Base-by-base conservation (phyloP, 2,888 invertebrate species). In the Nowickia ferox region DNA sequence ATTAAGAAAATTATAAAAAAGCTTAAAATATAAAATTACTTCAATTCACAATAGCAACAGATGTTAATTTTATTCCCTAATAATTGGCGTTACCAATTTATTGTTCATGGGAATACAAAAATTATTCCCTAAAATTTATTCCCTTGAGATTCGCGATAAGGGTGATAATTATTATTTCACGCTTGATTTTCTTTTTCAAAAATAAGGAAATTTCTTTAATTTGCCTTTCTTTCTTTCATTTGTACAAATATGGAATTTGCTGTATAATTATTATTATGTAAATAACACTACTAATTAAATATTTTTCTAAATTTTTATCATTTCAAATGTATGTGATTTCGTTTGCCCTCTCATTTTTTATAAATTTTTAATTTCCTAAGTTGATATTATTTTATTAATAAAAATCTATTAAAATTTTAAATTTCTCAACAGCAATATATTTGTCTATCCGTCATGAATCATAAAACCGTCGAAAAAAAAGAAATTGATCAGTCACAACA, bases 261-360 rank as follows among this genome's bases (percentile, higher is more conserved):
- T 65, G 30, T 30, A 30, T 30, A 30, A 30, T 30, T 2, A 40
- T 11, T n/a, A 63, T 51, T 13, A 63, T 63, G 75, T 17, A 5
- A 55, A 53, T 46, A 76, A 55, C 46, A 55, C 65, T 65, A 65
- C 65, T 46, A 76, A 66, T 75, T 75, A 63, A 75, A 63, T 30
- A 30, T 6, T 30, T 30, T 30, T 30, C n/a, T 6, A 5, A 0
- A 30, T 30, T 30, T 30, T 30, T 2, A 51, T 11, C n/a, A 40
- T 42, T 46, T 72, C 55, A 53, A 38, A 65, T 53, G 8, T 71
- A 30, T 48, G 19, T 30, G 30, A 5, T 30, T 30, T 61, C 8
- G 40, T 19, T 57, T 57, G 71, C 55, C 44, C 48, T 61, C 61
- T 40, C 40, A 51, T n/a, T n/a, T n/a, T n/a, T n/a, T n/a, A n/a